phyloP scores from a whole-genome alignment of 2,113 vertebrate species.

The Fregetta grallaria region DNA sequence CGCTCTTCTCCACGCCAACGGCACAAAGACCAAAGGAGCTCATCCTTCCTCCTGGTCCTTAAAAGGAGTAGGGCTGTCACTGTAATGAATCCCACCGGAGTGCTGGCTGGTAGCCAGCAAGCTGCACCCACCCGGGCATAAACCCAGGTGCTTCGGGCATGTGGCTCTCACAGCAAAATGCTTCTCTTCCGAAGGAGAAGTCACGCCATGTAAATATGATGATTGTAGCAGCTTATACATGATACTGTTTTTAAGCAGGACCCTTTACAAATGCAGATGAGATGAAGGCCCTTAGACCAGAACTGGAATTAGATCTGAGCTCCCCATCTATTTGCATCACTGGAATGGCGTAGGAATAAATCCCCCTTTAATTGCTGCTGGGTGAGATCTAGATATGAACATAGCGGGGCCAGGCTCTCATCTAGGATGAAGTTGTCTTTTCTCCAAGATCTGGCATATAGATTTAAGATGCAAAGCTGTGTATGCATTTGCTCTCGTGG shows the following conservation, averaged over 20 bases:
- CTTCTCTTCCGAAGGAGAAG: background rate
- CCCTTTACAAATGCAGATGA: background rate
- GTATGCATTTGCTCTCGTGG: background rate
- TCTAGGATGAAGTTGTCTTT: background rate
- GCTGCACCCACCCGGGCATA: background rate
- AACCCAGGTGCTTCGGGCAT: background rate
- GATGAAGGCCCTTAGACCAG: background rate
- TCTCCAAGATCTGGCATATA: background rate
- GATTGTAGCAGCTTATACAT: background rate
- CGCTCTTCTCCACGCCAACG: background rate
- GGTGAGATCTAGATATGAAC: background rate
- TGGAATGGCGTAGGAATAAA: background rate
- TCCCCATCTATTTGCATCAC: rapidly evolving
- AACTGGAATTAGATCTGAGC: background rate
- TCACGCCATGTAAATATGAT: background rate
- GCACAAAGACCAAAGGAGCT: background rate
- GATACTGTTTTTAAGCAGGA: background rate
- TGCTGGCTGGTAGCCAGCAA: background rate
- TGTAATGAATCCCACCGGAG: background rate
- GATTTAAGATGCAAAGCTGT: background rate
- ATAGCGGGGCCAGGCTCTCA: background rate
- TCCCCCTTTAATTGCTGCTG: background rate
- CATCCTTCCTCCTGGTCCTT: background rate
- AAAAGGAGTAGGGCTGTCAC: rapidly evolving
- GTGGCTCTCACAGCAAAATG: background rate